Conservation (phyloP, 2,797 vertebrate genomes). For the Nyctibius grandis region DNA sequence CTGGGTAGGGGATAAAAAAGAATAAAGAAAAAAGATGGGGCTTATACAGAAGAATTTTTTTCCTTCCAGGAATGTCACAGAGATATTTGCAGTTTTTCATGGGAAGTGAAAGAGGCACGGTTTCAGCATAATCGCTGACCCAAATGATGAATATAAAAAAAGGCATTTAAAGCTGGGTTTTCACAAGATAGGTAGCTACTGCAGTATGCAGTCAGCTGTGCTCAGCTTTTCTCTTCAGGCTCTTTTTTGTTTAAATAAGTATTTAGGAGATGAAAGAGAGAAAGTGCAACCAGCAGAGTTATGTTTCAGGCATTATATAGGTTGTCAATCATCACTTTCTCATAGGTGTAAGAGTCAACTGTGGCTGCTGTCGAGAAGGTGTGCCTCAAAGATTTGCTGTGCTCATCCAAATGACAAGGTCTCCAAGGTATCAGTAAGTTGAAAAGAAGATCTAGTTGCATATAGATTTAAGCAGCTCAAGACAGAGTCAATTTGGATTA, state of each 20-base stretch:
- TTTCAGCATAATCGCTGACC: not conserved
- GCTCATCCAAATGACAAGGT: not conserved
- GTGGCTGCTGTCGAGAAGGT: not conserved
- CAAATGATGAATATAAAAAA: not conserved
- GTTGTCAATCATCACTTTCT: not conserved
- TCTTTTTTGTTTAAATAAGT: not conserved
- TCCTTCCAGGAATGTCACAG: fast-evolving
- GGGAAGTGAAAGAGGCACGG: not conserved
- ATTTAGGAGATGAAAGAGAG: not conserved
- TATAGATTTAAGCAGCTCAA: not conserved
- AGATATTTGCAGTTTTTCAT: not conserved
- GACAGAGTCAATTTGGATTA: not conserved
- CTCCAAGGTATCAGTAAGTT: not conserved
- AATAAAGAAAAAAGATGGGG: not conserved
- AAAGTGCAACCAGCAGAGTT: not conserved
- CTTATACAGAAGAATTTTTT: not conserved
- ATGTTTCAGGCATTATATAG: not conserved
- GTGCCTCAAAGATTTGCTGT: not conserved
- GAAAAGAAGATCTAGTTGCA: not conserved
- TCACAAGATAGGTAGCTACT: not conserved
- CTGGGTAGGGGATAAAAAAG: not conserved
- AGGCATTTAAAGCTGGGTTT: not conserved
- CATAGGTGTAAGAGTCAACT: not conserved
- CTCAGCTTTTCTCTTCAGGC: not conserved
- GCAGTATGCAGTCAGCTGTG: not conserved